phyloP scores from a whole-genome alignment of 2,797 vertebrate species.

The Eptatretus atami region DNA sequence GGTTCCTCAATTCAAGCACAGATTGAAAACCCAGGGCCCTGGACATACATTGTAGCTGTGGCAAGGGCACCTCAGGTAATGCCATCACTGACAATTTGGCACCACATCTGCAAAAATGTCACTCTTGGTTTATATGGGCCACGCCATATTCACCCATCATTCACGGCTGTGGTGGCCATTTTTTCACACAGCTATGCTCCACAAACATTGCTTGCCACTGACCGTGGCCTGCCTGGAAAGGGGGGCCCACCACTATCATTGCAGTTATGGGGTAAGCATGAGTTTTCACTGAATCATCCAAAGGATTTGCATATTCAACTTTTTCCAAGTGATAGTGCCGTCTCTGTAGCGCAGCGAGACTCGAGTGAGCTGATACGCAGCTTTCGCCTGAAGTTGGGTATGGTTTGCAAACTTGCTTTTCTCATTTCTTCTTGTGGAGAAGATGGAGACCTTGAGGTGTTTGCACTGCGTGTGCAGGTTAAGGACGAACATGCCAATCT shows the following conservation, averaged over 20 bases:
- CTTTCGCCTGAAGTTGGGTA: slow-evolving; percentile 65
- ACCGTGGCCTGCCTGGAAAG: slow-evolving; percentile 30
- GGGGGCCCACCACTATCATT: slow-evolving; percentile 34
- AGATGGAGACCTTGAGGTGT: slow-evolving; percentile 34
- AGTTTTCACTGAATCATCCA: slow-evolving; percentile 34
- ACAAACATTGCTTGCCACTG: slow-evolving; percentile 45
- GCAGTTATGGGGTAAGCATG: slow-evolving; percentile 84
- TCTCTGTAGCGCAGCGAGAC: slow-evolving; percentile 34
- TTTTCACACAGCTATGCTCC: slow-evolving; percentile 73
- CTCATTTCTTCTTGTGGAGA: slow-evolving; percentile 33
- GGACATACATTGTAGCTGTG: slow-evolving; percentile 51
- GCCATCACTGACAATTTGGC: slow-evolving; percentile 46
- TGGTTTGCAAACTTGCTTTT: slow-evolving; percentile 53
- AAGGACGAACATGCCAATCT: slow-evolving; percentile 46
- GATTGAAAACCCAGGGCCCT: slow-evolving; percentile 51
- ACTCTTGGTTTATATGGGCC: slow-evolving; percentile 67
- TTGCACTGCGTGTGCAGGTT: slow-evolving; percentile 57
- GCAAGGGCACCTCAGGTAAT: slow-evolving; percentile 29
- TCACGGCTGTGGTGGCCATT: slow-evolving; percentile 61
- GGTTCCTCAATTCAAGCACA: slow-evolving; percentile 60
- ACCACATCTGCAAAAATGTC: slow-evolving; percentile 47
- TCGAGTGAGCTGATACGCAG: slow-evolving; percentile 35
- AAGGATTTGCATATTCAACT: slow-evolving; percentile 59
- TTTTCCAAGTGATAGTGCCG: slow-evolving; percentile 76
- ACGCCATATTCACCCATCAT: slow-evolving; percentile 77